Base-by-base conservation (phyloP, 2,113 vertebrate genomes). In the Cebidichthys violaceus region DNA sequence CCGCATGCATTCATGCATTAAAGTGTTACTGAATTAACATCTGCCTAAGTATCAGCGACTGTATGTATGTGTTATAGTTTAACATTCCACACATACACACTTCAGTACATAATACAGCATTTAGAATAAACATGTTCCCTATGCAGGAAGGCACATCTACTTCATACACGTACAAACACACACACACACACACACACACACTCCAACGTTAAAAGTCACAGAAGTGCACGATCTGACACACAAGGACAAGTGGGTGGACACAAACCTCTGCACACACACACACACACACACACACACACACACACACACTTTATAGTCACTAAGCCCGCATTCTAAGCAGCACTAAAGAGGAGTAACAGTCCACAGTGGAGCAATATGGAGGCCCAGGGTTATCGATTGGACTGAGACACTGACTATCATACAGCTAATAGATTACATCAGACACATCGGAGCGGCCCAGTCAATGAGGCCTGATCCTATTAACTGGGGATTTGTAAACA, bases 401-500 rank as follows among this genome's bases (percentile, higher is more conserved):
- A 85, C 87, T 84, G 76, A 92, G 90, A 91, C 90, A 90, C 93
- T 93, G 92, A 93, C 93, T 94, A 93, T 94, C 93, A 93, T 93
- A 91, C 91, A 92, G 92, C 93, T 94, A 94, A 95, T 95, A 94
- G 92, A 94, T 95, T 93, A 90, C 91, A 95, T 93, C 93, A 94
- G 92, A 92, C 89, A 92, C 90, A 92, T 90, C 62, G 87, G 75
- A 90, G 93, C 88, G 72, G 90, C 93, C 86, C 90, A 94, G 91
- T 94, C 93, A 94, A 95, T 95, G 93, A 94, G 90, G 92, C 90
- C 85, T 92, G 93, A 94, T 94, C 94, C 93, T 93, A 94, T 95
- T 95, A 95, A 92, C 92, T 92, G 90, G 92, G 86, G 93, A 94
- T 95, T 94, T 95, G 93, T 95, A 94, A 95, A 95, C 93, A 93